phyloP scores from a whole-genome alignment of 2,888 invertebrate species.

The Tipula vernalis region DNA sequence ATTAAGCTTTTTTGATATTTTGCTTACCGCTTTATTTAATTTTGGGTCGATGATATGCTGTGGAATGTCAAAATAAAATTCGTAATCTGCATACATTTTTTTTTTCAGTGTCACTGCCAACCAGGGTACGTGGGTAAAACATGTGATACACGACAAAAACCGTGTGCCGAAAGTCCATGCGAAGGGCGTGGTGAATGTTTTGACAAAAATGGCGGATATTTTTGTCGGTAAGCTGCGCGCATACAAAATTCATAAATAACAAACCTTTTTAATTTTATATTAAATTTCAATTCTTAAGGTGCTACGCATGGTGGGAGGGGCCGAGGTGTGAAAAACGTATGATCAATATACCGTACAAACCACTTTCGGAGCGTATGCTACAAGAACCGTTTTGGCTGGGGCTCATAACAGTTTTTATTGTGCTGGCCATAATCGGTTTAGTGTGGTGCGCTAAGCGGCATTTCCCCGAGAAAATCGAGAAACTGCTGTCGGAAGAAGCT shows the following conservation, averaged over 20 bases:
- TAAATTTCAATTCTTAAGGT: constrained; percentile 25
- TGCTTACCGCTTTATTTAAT: background rate
- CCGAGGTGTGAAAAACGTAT: constrained; percentile 54
- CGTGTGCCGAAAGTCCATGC: constrained; percentile 62
- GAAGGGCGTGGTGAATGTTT: constrained; percentile 62
- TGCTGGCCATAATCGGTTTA: constrained; percentile 63
- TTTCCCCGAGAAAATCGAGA: constrained; percentile 76
- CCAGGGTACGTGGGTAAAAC: constrained; percentile 51
- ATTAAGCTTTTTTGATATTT: background rate
- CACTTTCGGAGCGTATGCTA: constrained; percentile 66
- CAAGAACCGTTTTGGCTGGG: constrained; percentile 86
- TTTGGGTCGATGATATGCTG: background rate
- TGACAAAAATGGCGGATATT: constrained; percentile 50
- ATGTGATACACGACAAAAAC: constrained; percentile 54
- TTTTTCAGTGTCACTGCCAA: constrained; percentile 47
- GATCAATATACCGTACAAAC: constrained; percentile 55
- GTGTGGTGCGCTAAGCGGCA: constrained; percentile 77
- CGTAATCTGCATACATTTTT: background rate
- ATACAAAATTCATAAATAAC: background rate
- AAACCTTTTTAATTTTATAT: too few species aligned
- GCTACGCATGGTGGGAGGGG: constrained; percentile 65
- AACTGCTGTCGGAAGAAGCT: constrained; percentile 66
- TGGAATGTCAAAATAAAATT: background rate
- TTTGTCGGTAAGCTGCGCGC: constrained; percentile 40
- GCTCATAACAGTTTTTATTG: constrained; percentile 69